Percentiles rank a stretch among this genome's conserved stretches.
phyloP scores from a whole-genome alignment of 2,113 vertebrate species.

The Dermatemys mawii region DNA sequence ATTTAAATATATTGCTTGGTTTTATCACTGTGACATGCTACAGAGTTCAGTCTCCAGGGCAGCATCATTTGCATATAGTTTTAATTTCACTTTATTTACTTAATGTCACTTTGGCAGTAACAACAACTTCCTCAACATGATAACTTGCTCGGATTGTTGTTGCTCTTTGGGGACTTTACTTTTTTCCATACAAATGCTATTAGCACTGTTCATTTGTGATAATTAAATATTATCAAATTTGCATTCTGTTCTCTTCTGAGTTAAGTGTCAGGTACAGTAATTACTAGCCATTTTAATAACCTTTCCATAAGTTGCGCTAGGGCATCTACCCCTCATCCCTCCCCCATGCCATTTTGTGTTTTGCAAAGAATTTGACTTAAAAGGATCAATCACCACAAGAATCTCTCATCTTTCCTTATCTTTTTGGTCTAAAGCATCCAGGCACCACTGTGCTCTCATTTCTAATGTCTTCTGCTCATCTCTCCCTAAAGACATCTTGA shows the following conservation, averaged over 20 bases:
- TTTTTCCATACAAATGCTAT: neutral
- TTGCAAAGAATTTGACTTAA: neutral
- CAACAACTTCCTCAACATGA: conserved; percentile 31
- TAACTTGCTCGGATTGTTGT: neutral
- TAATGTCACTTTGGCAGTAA: conserved; percentile 6
- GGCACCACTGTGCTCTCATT: neutral
- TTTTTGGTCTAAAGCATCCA: neutral
- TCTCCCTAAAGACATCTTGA: neutral
- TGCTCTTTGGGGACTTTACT: neutral
- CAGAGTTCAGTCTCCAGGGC: neutral
- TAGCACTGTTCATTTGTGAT: conserved; percentile 18
- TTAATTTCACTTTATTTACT: conserved; percentile 42
- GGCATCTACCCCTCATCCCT: rapidly evolving
- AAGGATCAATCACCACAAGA: neutral
- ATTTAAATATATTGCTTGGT: neutral
- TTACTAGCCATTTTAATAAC: conserved; percentile 1
- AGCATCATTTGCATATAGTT: neutral
- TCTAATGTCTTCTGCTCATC: neutral
- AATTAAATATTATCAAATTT: conserved; percentile 28
- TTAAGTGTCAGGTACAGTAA: neutral
- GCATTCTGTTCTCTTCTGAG: neutral
- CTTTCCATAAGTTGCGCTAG: neutral
- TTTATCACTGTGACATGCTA: rapidly evolving
- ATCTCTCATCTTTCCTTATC: neutral
- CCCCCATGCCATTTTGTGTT: rapidly evolving